These are phyloP conservation scores for Orussus abietinus DNA, from an alignment of 1,140 invertebrate species.

Conservation along the genomic window DNA sequence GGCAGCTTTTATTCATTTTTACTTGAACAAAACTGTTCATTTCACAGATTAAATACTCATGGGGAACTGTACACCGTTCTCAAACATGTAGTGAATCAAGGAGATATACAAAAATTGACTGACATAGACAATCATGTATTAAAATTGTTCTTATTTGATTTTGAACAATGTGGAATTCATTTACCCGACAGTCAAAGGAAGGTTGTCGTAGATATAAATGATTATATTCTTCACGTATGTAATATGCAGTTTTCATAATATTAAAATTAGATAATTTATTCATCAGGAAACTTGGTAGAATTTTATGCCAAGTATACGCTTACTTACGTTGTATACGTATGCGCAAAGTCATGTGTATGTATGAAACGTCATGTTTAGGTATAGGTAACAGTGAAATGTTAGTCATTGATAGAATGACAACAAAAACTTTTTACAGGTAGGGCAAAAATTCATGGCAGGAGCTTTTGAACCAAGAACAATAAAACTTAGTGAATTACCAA, in stretches of 20 bases:
- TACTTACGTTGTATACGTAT: too few relatives aligned
- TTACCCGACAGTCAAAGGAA: constrained; percentile 72
- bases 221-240: constrained; percentile 60
- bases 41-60: constrained; percentile 82
- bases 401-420: too few relatives aligned
- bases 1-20: constrained; percentile 9
- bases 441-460: constrained; percentile 82
- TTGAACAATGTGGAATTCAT: constrained; percentile 96
- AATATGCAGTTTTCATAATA: neutral
- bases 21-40: constrained; percentile 19
- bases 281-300: neutral
- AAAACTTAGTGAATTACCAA: constrained; percentile 63
- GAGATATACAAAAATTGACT: constrained; percentile 66
- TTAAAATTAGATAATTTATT: constrained; percentile 9
- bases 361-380: too few relatives aligned
- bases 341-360: too few relatives aligned
- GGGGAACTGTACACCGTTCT: constrained; percentile 75
- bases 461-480: constrained; percentile 66
- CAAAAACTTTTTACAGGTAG: constrained; percentile 71
- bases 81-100: constrained; percentile 63
- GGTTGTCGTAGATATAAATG: constrained; percentile 80
- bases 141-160: constrained; percentile 90
- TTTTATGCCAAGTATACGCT: too few relatives aligned
- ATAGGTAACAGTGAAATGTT: too few relatives aligned
- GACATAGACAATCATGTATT: constrained; percentile 82